phyloP scores from a whole-genome alignment of 2,113 vertebrate genomes.

The Nicator chloris region DNA sequence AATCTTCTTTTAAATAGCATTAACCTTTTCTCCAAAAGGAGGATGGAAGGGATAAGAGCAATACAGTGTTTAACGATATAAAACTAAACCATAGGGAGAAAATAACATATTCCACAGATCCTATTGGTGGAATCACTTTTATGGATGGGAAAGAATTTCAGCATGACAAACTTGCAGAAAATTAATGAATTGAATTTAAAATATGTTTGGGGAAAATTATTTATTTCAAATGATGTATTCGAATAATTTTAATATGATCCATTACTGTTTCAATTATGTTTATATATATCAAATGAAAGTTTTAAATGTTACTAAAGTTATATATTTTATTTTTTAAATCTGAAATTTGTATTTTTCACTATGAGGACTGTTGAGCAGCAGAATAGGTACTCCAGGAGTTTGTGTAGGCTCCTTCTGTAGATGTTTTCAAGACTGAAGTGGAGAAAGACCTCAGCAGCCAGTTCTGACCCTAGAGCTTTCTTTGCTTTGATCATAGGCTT shows the following conservation, averaged over 20 bases:
- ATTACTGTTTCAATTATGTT: background rate
- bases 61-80: background rate
- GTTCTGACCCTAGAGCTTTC: background rate
- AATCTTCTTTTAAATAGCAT: background rate
- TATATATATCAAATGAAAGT: background rate
- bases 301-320: background rate
- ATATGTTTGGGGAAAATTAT: background rate
- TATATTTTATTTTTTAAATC: background rate
- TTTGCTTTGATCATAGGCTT: background rate
- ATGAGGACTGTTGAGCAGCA: fast-evolving
- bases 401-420: background rate
- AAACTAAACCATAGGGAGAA: background rate
- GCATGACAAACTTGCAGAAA: background rate
- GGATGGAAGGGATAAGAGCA: background rate
- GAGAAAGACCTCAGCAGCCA: background rate
- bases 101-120: background rate
- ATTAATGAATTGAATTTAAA: background rate
- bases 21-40: background rate
- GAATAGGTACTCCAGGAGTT: background rate
- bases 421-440: background rate
- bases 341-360: background rate
- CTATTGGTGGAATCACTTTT: background rate
- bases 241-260: background rate
- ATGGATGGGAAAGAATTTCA: background rate
- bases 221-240: background rate